A percentile compares a stretch with the other conserved stretches of the same genome.
Evolutionary conservation across 2,113 vertebrate genomes (phyloP).

Genomic region (Psilopogon haemacephalus): DNA sequence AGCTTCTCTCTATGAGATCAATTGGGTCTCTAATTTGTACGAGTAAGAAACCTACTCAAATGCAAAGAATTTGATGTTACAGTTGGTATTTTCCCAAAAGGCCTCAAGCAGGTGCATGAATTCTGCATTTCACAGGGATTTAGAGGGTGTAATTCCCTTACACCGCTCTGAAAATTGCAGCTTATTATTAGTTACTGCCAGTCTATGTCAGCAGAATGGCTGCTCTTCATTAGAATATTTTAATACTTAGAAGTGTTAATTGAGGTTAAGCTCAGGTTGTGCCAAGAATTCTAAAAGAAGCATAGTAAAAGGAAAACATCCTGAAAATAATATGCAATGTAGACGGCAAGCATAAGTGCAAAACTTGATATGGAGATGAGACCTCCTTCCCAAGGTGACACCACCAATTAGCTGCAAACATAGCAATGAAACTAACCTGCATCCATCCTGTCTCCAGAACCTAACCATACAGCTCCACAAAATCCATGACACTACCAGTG

Average conservation of each 20-base stretch:
- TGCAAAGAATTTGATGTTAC: neutral
- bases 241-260: constrained; percentile 34
- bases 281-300: neutral
- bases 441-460: neutral
- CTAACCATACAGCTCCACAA: fast-evolving
- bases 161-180: constrained; percentile 32
- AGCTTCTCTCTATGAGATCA: neutral
- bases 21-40: neutral
- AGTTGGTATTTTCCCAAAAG: neutral
- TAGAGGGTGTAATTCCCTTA: neutral
- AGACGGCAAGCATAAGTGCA: neutral
- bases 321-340: neutral
- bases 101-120: constrained; percentile 5
- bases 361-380: neutral
- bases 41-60: neutral
- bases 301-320: neutral
- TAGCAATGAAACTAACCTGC: fast-evolving
- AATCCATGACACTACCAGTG: fast-evolving
- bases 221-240: constrained; percentile 2
- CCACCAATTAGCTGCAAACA: neutral
- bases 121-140: constrained; percentile 33
- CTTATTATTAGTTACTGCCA: constrained; percentile 37
- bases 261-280: constrained; percentile 41
- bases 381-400: neutral
- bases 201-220: constrained; percentile 10